Percentiles rank a stretch among this genome's conserved stretches.
These are phyloP conservation scores for Drosophila guanche DNA, from an alignment of 1,140 invertebrate genomes.

Conservation along the genomic window DNA sequence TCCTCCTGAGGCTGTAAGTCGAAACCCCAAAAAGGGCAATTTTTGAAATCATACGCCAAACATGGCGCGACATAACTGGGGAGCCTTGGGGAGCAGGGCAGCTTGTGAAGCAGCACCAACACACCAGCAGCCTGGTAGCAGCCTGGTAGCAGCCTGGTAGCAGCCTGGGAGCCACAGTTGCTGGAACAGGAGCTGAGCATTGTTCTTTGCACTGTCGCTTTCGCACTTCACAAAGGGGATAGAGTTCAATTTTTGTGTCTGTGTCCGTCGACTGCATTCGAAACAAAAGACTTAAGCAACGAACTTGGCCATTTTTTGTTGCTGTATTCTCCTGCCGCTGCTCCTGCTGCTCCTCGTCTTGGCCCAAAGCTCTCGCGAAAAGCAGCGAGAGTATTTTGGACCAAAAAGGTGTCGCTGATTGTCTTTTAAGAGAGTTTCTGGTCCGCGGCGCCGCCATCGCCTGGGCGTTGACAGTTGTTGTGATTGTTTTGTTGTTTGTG, in stretches of 20 bases:
- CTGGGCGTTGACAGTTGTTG: slow-evolving; percentile 77
- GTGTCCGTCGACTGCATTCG: slow-evolving; percentile 57
- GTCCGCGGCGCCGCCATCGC: slow-evolving; percentile 72
- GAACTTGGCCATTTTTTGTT: slow-evolving; percentile 64
- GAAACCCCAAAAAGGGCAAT: slow-evolving; percentile 82
- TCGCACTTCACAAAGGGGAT: slow-evolving; percentile 81
- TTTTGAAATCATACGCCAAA: slow-evolving; percentile 82
- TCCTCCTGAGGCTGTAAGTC: slow-evolving; percentile 58
- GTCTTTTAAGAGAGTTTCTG: slow-evolving; percentile 81
- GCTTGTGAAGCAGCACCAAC: too few species aligned
- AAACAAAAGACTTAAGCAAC: slow-evolving; percentile 82
- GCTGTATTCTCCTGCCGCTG: slow-evolving; percentile 20
- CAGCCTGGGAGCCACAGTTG: slow-evolving; percentile 4
- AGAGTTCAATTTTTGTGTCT: slow-evolving; percentile 75
- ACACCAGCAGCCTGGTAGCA: too few species aligned
- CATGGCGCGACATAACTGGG: slow-evolving; percentile 78
- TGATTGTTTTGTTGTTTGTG: slow-evolving; percentile 79
- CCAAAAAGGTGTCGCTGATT: slow-evolving; percentile 83
- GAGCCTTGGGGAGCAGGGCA: slow-evolving; percentile 28
- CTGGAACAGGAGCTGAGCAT: slow-evolving; percentile 51
- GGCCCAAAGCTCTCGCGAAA: slow-evolving; percentile 17
- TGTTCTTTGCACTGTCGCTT: slow-evolving; percentile 82
- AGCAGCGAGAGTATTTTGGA: slow-evolving; percentile 76
- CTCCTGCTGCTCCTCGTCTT: slow-evolving; percentile 17
- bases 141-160: neutral